These are phyloP conservation scores for Cetoscarus ocellatus DNA, from an alignment of 2,797 vertebrate species.

Conservation along the genomic window DNA sequence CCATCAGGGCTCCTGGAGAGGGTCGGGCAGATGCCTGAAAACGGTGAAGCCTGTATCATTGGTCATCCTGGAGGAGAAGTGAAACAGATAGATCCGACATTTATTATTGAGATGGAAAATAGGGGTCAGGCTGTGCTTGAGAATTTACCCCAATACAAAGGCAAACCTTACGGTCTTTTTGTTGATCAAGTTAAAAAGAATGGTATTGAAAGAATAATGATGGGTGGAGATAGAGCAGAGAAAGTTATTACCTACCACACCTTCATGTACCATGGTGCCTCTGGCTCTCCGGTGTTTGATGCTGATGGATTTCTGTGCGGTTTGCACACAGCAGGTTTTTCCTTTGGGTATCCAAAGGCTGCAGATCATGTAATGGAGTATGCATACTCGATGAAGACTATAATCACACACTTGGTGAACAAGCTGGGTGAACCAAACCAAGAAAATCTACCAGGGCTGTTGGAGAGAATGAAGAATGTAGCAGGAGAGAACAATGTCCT, in stretches of 20 bases:
- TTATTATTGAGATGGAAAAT: conserved; percentile 22
- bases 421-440: too few relatives aligned
- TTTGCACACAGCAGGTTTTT: conserved; percentile 23
- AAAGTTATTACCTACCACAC: conserved; percentile 5
- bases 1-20: conserved; percentile 4
- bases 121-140: rapidly evolving
- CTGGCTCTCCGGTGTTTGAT: conserved; percentile 58
- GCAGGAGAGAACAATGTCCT: too few relatives aligned
- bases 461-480: too few relatives aligned
- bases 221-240: rapidly evolving
- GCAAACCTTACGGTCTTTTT: rapidly evolving
- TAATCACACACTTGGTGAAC: too few relatives aligned
- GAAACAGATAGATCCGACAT: conserved; percentile 42
- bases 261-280: conserved; percentile 46
- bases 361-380: too few relatives aligned
- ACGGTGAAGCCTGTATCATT: conserved; percentile 41
- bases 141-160: background rate
- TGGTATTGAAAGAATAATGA: background rate
- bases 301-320: background rate
- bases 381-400: background rate
- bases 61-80: conserved; percentile 29
- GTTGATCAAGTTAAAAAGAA: rapidly evolving
- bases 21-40: background rate
- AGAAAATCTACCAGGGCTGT: too few relatives aligned
- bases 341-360: too few relatives aligned